Percentiles rank a stretch among this genome's conserved stretches.
These are phyloP conservation scores for Drosophila simulans DNA, from an alignment of 1,140 invertebrate genomes.

Conservation along the genomic window DNA sequence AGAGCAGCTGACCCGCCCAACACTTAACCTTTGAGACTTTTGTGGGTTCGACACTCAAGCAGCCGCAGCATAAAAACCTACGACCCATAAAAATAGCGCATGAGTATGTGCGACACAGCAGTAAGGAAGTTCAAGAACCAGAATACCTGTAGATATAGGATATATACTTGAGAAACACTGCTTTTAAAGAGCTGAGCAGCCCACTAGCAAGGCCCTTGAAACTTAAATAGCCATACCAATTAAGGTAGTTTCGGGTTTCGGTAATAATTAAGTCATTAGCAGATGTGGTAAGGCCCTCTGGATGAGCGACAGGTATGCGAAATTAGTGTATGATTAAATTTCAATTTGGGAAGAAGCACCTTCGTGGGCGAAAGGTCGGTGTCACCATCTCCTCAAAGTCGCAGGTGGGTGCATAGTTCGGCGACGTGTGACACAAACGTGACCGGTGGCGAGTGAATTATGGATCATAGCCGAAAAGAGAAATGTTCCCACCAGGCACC, in stretches of 20 bases:
- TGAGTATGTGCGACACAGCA: conserved; percentile 1
- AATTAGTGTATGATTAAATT: conserved; percentile 42
- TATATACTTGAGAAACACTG: background rate
- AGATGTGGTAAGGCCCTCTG: background rate
- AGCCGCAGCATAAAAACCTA: conserved; percentile 35
- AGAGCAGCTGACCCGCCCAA: conserved; percentile 43
- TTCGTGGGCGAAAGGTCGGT: conserved; percentile 32
- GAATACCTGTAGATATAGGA: background rate
- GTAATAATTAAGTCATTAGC: conserved; percentile 33
- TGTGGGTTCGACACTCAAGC: conserved; percentile 25
- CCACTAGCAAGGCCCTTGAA: background rate
- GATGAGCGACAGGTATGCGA: conserved; percentile 10
- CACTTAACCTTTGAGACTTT: conserved; percentile 46
- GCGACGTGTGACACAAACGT: conserved; percentile 46
- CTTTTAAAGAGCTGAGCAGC: background rate
- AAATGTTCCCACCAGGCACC: conserved; percentile 57
- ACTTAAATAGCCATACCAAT: background rate
- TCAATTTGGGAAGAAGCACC: conserved; percentile 22
- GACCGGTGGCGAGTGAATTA: conserved; percentile 35
- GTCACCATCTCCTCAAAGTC: conserved; percentile 9
- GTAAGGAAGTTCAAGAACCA: conserved; percentile 6
- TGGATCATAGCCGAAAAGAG: conserved; percentile 40
- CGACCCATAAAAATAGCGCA: conserved; percentile 40
- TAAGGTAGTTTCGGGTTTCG: background rate
- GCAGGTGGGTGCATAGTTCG: conserved; percentile 16